A percentile compares a stretch with the other conserved stretches of the same genome.
phyloP scores from a whole-genome alignment of 1,140 invertebrate species.

The Lordiphosa clarofinis region DNA sequence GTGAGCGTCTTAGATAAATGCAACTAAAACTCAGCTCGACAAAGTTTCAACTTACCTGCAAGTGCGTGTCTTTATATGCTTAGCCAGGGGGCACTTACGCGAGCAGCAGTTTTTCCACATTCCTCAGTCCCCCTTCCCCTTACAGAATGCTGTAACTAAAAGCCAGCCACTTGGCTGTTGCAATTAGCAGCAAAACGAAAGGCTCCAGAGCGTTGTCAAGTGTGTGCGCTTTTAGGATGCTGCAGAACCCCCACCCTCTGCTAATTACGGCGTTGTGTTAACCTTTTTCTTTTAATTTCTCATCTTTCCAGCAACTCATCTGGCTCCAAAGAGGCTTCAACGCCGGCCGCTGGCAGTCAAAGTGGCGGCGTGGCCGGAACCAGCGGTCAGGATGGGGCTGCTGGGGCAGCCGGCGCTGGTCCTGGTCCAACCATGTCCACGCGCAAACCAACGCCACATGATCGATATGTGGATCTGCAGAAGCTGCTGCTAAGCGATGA shows the following conservation, averaged over 20 bases:
- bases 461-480: slow-evolving; percentile 82
- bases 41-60: slow-evolving; percentile 44
- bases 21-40: slow-evolving; percentile 27
- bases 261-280: slow-evolving; percentile 45
- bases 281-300: neutral
- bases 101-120: slow-evolving; percentile 5
- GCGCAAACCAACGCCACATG: slow-evolving; percentile 77
- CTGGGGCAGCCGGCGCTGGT: slow-evolving; percentile 14
- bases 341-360: slow-evolving; percentile 61
- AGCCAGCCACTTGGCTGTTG: slow-evolving; percentile 40
- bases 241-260: slow-evolving; percentile 9
- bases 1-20: slow-evolving; percentile 44
- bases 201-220: slow-evolving; percentile 38
- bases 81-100: slow-evolving; percentile 40
- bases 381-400: slow-evolving; percentile 44
- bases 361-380: slow-evolving; percentile 46
- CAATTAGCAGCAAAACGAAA: slow-evolving; percentile 45
- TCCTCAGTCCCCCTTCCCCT: slow-evolving; percentile 2
- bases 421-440: slow-evolving; percentile 38
- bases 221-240: neutral
- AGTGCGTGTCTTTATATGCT: slow-evolving; percentile 35
- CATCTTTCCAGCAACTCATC: slow-evolving; percentile 68
- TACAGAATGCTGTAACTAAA: slow-evolving; percentile 21
- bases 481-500: slow-evolving; percentile 61
- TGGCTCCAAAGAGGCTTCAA: slow-evolving; percentile 77